Evolutionary conservation across 1,140 invertebrate species (phyloP).

Genomic region (Penaeus chinensis): DNA sequence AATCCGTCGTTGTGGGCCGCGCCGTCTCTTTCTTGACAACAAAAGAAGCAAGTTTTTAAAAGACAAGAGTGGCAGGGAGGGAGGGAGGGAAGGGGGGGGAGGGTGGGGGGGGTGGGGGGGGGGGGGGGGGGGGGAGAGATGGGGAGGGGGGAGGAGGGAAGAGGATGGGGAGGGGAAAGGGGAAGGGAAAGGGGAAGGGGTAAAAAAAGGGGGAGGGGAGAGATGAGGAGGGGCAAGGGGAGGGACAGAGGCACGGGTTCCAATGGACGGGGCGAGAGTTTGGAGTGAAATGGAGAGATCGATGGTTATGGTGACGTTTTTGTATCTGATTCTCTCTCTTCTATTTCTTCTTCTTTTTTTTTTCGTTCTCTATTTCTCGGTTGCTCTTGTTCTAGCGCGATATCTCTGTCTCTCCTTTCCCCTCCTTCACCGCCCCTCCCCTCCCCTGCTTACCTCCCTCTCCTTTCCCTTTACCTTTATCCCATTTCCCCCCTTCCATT

Average conservation of each 20-base stretch:
- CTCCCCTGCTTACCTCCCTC: background rate
- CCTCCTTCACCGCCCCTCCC: background rate
- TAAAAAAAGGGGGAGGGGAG: background rate
- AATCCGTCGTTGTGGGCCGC: no score
- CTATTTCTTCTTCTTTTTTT: background rate
- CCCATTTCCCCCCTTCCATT: background rate
- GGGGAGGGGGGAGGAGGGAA: no score
- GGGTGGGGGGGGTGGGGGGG: no score
- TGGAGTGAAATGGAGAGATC: background rate
- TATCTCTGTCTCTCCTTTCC: background rate
- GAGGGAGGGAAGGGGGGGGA: no score
- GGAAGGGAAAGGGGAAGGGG: background rate
- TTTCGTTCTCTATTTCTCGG: background rate
- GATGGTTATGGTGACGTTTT: background rate
- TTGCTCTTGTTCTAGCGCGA: background rate
- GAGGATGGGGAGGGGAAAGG: background rate
- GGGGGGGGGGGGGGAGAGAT: no score
- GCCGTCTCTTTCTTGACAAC: no score
- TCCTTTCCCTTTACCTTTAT: background rate
- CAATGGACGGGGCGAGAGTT: background rate
- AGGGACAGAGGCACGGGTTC: background rate
- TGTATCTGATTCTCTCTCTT: background rate
- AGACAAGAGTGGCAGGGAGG: no score
- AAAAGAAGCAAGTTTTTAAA: no score
- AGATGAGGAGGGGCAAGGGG: background rate